Percentiles rank a stretch among this genome's conserved stretches.
These are phyloP conservation scores for Bombus terrestris DNA, from an alignment of 1,140 invertebrate species.

Conservation along the genomic window DNA sequence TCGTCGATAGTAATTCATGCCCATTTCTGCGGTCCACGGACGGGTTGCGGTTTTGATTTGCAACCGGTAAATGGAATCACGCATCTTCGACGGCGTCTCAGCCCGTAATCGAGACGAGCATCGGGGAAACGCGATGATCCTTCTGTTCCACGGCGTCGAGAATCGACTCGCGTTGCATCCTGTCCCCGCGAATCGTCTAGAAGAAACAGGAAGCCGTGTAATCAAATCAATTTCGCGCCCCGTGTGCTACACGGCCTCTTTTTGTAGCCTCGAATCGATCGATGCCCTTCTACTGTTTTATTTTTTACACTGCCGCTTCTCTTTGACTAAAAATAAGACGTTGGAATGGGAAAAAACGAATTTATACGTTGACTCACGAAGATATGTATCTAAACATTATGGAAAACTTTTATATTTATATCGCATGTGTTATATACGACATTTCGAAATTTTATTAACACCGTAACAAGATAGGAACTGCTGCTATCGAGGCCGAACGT, in stretches of 20 bases:
- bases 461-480: no score
- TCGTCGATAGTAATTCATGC: slow-evolving; percentile 65
- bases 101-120: slow-evolving; percentile 53
- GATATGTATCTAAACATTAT: neutral
- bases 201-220: slow-evolving; percentile 62
- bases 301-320: neutral
- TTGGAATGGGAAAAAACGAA: no score
- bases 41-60: slow-evolving; percentile 69
- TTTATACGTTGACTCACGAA: neutral
- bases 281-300: neutral
- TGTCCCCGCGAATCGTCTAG: slow-evolving; percentile 49
- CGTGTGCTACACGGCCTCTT: neutral
- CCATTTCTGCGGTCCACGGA: slow-evolving; percentile 61
- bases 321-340: neutral
- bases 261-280: slow-evolving; percentile 9
- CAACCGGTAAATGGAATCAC: slow-evolving; percentile 70
- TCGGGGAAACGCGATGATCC: slow-evolving; percentile 23
- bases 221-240: slow-evolving; percentile 66
- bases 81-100: slow-evolving; percentile 45
- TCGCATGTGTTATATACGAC: neutral
- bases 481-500: no score
- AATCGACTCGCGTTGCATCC: slow-evolving; percentile 27
- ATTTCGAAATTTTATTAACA: neutral
- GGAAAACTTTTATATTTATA: accelerated
- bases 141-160: slow-evolving; percentile 3